Percentiles rank a stretch among this genome's conserved stretches.
phyloP scores from a whole-genome alignment of 1,140 invertebrate genomes.

The Bombus affinis region DNA sequence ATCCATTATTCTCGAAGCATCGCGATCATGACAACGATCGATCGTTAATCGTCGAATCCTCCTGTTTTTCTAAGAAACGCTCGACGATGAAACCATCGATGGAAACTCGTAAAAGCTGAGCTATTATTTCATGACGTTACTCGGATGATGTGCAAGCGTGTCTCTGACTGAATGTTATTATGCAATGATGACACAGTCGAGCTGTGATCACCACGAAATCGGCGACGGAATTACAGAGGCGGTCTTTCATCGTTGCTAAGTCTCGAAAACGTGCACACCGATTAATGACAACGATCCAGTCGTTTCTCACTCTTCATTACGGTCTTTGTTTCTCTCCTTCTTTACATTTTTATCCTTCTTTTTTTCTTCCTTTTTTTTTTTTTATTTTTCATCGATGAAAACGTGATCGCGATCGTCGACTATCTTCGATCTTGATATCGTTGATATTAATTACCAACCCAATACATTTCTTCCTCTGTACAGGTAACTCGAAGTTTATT shows the following conservation, averaged over 20 bases:
- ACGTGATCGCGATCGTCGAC: not conserved
- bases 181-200: conserved; percentile 11
- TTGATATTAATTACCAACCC: no score
- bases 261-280: not conserved
- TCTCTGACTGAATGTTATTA: conserved; percentile 5
- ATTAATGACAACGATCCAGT: not conserved
- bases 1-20: not conserved
- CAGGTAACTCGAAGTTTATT: no score
- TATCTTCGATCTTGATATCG: not conserved
- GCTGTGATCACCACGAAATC: not conserved
- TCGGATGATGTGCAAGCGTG: not conserved
- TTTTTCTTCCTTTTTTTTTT: not conserved
- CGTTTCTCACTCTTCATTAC: not conserved
- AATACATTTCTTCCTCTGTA: no score
- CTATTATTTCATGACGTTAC: conserved; percentile 1
- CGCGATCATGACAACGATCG: not conserved
- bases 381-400: not conserved
- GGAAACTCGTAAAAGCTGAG: conserved; percentile 5
- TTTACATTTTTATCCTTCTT: not conserved
- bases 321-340: not conserved
- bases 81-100: not conserved
- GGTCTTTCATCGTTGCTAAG: not conserved
- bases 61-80: not conserved
- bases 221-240: conserved; percentile 11
- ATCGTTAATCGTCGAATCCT: conserved; percentile 1